Percentiles rank a stretch among this genome's conserved stretches.
These are phyloP conservation scores for Thunnus thynnus DNA, from an alignment of 2,113 vertebrate species.

Conservation along the genomic window DNA sequence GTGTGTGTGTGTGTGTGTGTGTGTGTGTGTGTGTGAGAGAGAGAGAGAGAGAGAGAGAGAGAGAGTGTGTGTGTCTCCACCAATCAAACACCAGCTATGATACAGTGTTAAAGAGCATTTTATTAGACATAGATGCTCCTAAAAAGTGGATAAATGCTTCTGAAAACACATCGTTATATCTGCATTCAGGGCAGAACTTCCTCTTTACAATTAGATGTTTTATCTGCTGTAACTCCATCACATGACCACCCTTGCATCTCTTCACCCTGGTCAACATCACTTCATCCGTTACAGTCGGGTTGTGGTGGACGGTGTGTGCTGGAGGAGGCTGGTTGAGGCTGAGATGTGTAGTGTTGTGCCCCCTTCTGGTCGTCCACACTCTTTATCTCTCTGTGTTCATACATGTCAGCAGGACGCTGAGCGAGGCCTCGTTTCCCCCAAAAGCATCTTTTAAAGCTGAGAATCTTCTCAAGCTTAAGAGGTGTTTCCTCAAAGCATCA, in stretches of 20 bases:
- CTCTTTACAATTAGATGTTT: neutral
- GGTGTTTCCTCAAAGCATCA: too few relatives aligned
- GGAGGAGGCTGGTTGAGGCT: neutral
- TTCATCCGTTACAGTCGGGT: neutral
- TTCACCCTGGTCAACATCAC: constrained; percentile 1
- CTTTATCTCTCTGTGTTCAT: neutral
- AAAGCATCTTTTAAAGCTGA: too few relatives aligned
- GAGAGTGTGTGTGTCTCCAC: constrained; percentile 8
- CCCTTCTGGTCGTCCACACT: constrained; percentile 53
- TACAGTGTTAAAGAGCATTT: neutral
- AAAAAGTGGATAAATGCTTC: neutral
- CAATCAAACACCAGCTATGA: neutral
- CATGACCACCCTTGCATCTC: neutral
- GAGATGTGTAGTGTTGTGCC: constrained; percentile 55
- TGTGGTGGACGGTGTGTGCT: neutral
- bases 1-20: constrained; percentile 33
- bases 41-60: constrained; percentile 3
- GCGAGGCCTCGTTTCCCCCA: too few relatives aligned
- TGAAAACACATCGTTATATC: neutral
- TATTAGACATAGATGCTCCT: neutral
- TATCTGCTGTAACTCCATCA: neutral
- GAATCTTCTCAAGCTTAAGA: too few relatives aligned
- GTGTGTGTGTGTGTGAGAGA: constrained; percentile 24
- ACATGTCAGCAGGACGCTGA: neutral
- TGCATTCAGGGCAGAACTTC: neutral